These are phyloP conservation scores for Virgularia gustaviana DNA, from an alignment of 92 coral and sea anemone genomes.

Conservation along the genomic window DNA sequence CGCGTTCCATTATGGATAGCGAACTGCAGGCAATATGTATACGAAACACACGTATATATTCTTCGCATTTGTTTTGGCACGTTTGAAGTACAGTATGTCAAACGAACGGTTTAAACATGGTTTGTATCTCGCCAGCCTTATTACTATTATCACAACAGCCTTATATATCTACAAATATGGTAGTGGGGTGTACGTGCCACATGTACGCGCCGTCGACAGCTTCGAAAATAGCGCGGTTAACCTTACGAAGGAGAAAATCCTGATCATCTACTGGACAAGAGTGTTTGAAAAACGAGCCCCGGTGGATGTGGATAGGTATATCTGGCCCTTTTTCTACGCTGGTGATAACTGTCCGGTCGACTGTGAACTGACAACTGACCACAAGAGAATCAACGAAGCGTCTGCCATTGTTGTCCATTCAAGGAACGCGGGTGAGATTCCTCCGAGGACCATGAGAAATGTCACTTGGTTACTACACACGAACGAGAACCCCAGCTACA, in stretches of 20 bases:
- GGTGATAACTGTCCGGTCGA: slow-evolving; percentile 89
- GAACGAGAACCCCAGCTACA: slow-evolving; percentile 89
- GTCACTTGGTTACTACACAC: slow-evolving; percentile 96
- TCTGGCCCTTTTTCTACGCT: slow-evolving; percentile 96
- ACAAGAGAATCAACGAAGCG: slow-evolving; percentile 69
- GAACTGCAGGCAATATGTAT: too few relatives aligned
- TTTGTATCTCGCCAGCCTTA: too few relatives aligned
- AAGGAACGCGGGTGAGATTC: slow-evolving; percentile 78
- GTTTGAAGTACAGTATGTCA: too few relatives aligned
- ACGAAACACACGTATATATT: too few relatives aligned
- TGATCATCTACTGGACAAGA: slow-evolving; percentile 86
- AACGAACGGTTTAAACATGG: too few relatives aligned
- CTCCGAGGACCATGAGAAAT: slow-evolving; percentile 66
- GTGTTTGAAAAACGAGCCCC: slow-evolving; percentile 75
- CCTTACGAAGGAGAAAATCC: slow-evolving; percentile 41
- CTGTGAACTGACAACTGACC: slow-evolving; percentile 82
- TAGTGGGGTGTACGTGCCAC: too few relatives aligned
- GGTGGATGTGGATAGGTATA: slow-evolving; percentile 44
- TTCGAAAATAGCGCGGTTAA: neutral
- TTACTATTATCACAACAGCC: too few relatives aligned
- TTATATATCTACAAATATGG: too few relatives aligned
- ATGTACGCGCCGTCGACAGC: too few relatives aligned
- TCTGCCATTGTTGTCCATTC: slow-evolving; percentile 97
- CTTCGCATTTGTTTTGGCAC: too few relatives aligned
- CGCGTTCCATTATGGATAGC: too few relatives aligned